Base-by-base conservation (phyloP, 1,140 invertebrate species). In the Drosophila subobscura region DNA sequence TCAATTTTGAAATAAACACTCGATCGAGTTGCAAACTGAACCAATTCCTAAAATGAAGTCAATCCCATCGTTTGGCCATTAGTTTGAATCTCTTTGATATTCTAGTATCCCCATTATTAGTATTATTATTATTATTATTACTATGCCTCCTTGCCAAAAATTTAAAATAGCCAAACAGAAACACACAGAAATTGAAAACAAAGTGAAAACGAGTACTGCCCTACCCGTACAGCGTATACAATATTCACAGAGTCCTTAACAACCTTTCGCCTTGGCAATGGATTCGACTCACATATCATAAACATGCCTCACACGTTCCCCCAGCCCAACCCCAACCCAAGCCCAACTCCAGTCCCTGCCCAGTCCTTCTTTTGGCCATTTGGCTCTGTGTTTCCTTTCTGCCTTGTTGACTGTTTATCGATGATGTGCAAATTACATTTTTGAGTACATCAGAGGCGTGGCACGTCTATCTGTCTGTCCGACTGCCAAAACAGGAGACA, bases 401-500 rank as follows among this genome's bases (percentile, higher is more conserved):
- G 3, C 3, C 33, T 46, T 45, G 77, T 59, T 51, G 40, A 77
- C 68, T 80, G 68, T 85, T 86, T 85, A 85, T 85, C 76, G 72
- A 85, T 77, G 80, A 80, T 85, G 80, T 85, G 80, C 72, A 85
- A 85, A 85, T 85, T 85, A 85, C 85, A 85, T 79, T 80, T 80
- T 55, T 40, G 55, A 68, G 68, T 73, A 37, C 33, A 12, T 66
- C 49, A 63, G 54, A 46, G 46, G n/a, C 40, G 55, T 41, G 29
- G 25, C 46, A 67, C 40, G 16, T 44, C 20, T 45, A 27, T 40
- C 41, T 55, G 53, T 42, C 52, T 40, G 72, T 47, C 41, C 23
- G 70, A 55, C 51, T 63, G 44, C 25, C 33, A 44, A 20, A 14
- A 66, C 25, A 44, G 59, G 56, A 51, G 60, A 45, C 50, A 54